Evolutionary conservation across 2,113 vertebrate species (phyloP).

Genomic region (Daubentonia madagascariensis): DNA sequence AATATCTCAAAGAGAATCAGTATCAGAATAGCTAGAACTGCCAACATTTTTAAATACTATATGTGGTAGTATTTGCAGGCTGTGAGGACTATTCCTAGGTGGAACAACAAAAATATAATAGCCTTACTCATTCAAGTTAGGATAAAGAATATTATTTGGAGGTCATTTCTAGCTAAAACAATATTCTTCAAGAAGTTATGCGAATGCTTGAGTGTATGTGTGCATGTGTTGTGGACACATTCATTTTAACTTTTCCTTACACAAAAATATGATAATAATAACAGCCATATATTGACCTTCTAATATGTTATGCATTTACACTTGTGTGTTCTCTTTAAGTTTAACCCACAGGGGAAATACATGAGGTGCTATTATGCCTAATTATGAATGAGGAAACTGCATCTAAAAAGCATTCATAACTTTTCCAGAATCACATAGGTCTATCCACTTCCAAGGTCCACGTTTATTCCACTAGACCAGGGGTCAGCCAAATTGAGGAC

Average conservation of each 20-base stretch:
- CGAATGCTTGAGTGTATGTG: background rate
- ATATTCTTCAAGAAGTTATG: background rate
- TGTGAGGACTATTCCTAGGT: background rate
- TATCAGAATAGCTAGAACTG: background rate
- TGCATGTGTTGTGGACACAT: background rate
- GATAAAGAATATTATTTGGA: background rate
- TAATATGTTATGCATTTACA: background rate
- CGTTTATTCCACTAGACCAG: background rate
- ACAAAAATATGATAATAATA: background rate
- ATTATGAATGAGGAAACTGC: background rate
- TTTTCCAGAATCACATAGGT: background rate
- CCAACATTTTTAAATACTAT: background rate
- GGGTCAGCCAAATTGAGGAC: background rate
- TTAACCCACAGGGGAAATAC: background rate
- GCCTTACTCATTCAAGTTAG: background rate
- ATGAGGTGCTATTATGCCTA: background rate
- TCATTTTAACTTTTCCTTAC: background rate
- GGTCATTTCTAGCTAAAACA: background rate
- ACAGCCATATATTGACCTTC: background rate
- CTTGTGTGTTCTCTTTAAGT: background rate
- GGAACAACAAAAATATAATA: background rate
- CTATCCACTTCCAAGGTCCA: background rate
- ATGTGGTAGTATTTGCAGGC: background rate
- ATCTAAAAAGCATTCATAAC: background rate
- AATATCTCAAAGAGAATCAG: conserved; percentile 7